Percentiles rank a stretch among this genome's conserved stretches.
These are phyloP conservation scores for Cataglyphis cursor DNA, from an alignment of 2,888 invertebrate species.

Conservation along the genomic window DNA sequence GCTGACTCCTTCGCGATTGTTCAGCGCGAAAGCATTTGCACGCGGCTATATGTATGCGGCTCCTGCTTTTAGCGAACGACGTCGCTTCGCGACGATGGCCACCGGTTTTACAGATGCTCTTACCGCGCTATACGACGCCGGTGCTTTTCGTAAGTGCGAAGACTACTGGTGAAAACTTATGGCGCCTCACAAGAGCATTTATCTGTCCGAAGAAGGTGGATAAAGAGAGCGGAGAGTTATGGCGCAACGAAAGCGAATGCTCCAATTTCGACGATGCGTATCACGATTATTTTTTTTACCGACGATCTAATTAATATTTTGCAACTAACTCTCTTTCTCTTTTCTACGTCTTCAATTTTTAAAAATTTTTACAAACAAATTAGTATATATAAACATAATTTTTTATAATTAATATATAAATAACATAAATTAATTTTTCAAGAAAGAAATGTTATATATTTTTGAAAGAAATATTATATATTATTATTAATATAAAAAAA, in stretches of 20 bases:
- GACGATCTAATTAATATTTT: neutral
- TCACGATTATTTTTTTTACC: neutral
- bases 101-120: conserved; percentile 51
- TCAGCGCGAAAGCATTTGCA: conserved; percentile 39
- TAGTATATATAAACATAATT: neutral
- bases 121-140: conserved; percentile 31
- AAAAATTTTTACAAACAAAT: neutral
- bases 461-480: too few species aligned
- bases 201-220: conserved; percentile 35
- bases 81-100: conserved; percentile 53
- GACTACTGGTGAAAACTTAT: conserved; percentile 29
- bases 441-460: too few species aligned
- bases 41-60: conserved; percentile 17
- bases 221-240: neutral
- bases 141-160: conserved; percentile 44
- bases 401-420: neutral
- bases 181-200: conserved; percentile 34
- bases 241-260: neutral
- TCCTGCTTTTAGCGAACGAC: conserved; percentile 42
- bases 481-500: too few species aligned
- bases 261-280: neutral
- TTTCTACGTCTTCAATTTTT: neutral
- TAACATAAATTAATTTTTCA: neutral
- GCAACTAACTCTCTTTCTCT: neutral
- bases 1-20: conserved; percentile 52